These are phyloP conservation scores for Panthera leo DNA, from an alignment of 2,113 vertebrate genomes.

Conservation along the genomic window DNA sequence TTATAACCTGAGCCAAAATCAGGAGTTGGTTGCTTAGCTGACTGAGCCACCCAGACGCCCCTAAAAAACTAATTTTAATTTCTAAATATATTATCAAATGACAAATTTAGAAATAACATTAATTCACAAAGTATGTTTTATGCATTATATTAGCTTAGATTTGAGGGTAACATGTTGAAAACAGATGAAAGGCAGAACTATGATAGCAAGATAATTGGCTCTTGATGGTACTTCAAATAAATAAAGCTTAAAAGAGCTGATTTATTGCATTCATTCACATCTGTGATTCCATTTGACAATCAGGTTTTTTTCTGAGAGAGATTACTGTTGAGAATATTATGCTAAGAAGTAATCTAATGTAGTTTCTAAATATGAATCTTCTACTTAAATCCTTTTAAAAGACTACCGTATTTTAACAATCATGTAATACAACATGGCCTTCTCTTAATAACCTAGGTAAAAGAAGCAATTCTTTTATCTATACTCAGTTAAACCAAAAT, in stretches of 20 bases:
- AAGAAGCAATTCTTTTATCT: not conserved
- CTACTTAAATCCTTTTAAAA: not conserved
- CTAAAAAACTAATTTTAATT: not conserved
- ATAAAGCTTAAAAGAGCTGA: not conserved
- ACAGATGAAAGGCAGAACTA: not conserved
- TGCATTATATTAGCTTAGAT: not conserved
- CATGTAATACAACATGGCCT: not conserved
- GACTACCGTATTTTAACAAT: not conserved
- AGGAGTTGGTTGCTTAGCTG: too few relatives aligned
- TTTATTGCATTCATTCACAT: not conserved
- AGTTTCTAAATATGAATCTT: not conserved
- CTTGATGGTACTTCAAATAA: not conserved
- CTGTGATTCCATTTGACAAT: not conserved
- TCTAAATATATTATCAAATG: not conserved
- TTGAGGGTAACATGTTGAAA: conserved; percentile 11
- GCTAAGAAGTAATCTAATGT: not conserved
- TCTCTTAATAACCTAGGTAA: not conserved
- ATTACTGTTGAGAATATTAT: not conserved
- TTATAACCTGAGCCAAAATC: too few relatives aligned
- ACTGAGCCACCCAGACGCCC: too few relatives aligned
- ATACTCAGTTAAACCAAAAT: not conserved
- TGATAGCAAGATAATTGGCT: not conserved
- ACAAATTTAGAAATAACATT: not conserved
- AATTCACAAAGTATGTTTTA: not conserved
- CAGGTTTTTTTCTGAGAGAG: not conserved